phyloP scores from a whole-genome alignment of 2,888 invertebrate species.

The Sympetrum striolatum region DNA sequence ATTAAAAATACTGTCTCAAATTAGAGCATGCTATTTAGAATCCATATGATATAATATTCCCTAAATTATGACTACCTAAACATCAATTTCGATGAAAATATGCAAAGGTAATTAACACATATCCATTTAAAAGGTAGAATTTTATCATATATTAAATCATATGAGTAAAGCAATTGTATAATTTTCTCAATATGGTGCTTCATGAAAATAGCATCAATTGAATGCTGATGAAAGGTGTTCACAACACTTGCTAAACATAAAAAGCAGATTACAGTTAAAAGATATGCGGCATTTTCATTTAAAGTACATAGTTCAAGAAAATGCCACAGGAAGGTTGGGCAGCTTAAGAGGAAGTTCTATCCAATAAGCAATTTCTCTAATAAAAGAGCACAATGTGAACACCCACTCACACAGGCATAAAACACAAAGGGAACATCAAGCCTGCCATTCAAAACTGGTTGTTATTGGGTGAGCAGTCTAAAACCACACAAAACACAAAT shows the following conservation, averaged over 20 bases:
- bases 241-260: background rate
- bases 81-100: background rate
- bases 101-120: too few species aligned
- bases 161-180: background rate
- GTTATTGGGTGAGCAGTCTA: background rate
- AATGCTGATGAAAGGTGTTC: background rate
- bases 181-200: background rate
- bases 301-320: background rate
- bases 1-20: background rate
- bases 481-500: constrained; percentile 12
- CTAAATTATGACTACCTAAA: background rate
- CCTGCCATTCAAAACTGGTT: constrained; percentile 32
- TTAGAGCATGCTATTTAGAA: background rate
- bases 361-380: background rate
- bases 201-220: background rate
- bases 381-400: background rate
- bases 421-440: background rate
- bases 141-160: background rate
- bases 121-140: background rate
- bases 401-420: constrained; percentile 12
- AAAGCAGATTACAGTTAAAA: background rate
- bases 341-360: too few species aligned
- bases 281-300: background rate
- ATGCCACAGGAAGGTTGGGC: too few species aligned
- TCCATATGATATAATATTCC: background rate